Evolutionary conservation across 2,888 invertebrate species (phyloP).

Genomic region (Amaurobius ferox): DNA sequence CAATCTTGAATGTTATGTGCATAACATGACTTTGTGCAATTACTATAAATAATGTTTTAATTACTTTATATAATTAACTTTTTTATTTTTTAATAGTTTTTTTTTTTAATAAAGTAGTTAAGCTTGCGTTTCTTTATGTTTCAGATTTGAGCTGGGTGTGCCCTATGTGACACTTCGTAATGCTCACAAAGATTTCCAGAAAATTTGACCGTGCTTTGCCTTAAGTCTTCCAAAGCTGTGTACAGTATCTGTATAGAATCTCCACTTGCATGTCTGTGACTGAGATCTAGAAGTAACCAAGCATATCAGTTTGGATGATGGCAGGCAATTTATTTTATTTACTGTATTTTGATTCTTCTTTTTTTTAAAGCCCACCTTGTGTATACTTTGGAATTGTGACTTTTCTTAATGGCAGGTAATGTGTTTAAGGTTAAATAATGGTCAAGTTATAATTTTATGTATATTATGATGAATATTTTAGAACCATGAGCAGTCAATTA

Average conservation of each 20-base stretch:
- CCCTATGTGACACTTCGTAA: constrained; percentile 82
- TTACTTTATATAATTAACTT: too few species aligned
- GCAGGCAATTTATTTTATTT: not conserved
- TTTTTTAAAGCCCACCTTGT: too few species aligned
- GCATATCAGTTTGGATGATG: not conserved
- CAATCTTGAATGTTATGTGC: too few species aligned
- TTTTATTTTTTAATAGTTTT: too few species aligned
- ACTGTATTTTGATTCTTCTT: too few species aligned
- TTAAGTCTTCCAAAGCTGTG: not conserved
- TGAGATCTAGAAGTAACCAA: not conserved
- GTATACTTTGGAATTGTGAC: too few species aligned
- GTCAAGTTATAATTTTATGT: too few species aligned
- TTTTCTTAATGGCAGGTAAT: too few species aligned
- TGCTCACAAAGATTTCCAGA: constrained; percentile 41
- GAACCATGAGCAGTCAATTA: too few species aligned
- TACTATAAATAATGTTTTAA: not conserved
- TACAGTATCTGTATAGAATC: not conserved
- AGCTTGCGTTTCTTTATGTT: constrained; percentile 78
- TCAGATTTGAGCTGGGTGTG: constrained; percentile 85
- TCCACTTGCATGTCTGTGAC: not conserved
- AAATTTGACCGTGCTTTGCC: constrained; percentile 39
- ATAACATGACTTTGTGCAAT: not conserved
- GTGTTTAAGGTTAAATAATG: too few species aligned
- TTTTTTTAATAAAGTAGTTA: too few species aligned
- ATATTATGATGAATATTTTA: too few species aligned